A percentile compares a stretch with the other conserved stretches of the same genome.
Conservation (phyloP, 2,888 invertebrate genomes). For the Aspidiotus rigidus region DNA sequence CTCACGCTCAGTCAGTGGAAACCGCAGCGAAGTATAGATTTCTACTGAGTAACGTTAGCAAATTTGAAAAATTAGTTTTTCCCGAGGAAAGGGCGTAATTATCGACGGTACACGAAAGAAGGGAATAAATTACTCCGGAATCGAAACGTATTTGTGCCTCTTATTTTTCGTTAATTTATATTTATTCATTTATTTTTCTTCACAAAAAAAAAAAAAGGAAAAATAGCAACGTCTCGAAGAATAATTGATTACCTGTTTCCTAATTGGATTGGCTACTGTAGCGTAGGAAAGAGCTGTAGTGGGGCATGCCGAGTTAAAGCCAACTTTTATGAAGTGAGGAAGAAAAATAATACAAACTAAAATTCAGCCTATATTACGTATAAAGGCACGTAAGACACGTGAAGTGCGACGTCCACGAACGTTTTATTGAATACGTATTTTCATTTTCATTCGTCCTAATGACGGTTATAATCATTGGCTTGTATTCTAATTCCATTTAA, state of each 20-base stretch:
- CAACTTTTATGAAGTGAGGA: neutral
- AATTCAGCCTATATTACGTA: no score
- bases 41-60: no score
- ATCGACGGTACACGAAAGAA: no score
- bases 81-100: no score
- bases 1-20: no score
- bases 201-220: neutral
- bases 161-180: no score
- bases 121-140: no score
- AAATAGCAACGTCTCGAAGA: neutral
- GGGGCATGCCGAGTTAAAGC: neutral
- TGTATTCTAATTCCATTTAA: constrained; percentile 3
- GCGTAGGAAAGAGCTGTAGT: neutral
- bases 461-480: neutral
- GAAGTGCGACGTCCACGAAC: neutral
- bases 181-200: no score
- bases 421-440: neutral
- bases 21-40: no score
- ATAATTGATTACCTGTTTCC: neutral
- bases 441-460: constrained; percentile 1
- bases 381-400: neutral
- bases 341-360: neutral
- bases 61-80: no score
- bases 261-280: neutral
- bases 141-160: no score